These are phyloP conservation scores for Felis catus DNA, from an alignment of 2,113 vertebrate species.

Conservation along the genomic window DNA sequence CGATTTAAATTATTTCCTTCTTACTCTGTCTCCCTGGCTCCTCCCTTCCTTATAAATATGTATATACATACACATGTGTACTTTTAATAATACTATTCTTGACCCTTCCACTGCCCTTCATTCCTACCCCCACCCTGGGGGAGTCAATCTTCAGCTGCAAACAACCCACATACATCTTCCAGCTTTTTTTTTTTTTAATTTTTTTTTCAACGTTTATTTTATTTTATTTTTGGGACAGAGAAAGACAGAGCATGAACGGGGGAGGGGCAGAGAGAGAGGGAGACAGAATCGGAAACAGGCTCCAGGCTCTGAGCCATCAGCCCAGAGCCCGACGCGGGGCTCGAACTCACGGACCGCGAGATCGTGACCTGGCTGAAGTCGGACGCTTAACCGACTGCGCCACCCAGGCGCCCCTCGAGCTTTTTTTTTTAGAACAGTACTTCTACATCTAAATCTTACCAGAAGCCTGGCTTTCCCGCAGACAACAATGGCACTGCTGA, in stretches of 20 bases:
- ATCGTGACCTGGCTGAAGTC: no score
- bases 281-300: no score
- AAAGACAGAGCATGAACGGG: no score
- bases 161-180: not conserved
- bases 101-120: not conserved
- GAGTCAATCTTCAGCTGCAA: not conserved
- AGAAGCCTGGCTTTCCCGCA: not conserved
- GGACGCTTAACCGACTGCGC: no score
- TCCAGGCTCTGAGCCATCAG: no score
- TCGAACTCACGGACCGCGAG: no score
- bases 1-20: slow-evolving; percentile 7
- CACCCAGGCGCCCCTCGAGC: no score
- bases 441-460: not conserved
- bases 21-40: not conserved
- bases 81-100: not conserved
- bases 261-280: no score
- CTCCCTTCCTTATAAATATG: not conserved
- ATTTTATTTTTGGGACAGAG: no score
- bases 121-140: no score
- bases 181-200: not conserved
- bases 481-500: not conserved
- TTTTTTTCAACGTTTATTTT: no score
- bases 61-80: not conserved
- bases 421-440: not conserved
- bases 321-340: no score